A percentile compares a stretch with the other conserved stretches of the same genome.
Conservation (phyloP, 2,113 vertebrate species). For the Jacana jacana region DNA sequence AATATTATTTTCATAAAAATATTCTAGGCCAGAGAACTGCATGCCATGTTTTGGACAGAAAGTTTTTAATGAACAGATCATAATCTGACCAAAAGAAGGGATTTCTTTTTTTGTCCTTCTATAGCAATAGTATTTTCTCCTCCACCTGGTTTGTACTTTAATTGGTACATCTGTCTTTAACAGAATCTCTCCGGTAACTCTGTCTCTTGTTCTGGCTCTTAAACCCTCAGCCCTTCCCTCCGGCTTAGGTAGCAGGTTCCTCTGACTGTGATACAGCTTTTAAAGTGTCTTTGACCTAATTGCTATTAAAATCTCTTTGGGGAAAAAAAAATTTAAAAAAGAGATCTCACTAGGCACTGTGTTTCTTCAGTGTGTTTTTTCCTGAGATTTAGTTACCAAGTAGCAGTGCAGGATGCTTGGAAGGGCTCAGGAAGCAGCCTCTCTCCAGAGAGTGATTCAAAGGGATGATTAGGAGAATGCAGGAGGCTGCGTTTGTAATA, state of each 20-base stretch:
- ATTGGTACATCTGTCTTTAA: neutral
- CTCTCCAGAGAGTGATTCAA: neutral
- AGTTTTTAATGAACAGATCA: neutral
- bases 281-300: neutral
- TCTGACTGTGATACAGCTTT: neutral
- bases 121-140: neutral
- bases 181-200: neutral
- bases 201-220: neutral
- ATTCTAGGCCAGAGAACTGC: neutral
- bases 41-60: neutral
- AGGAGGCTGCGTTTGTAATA: neutral
- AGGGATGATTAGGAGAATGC: neutral
- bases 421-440: slow-evolving; percentile 5
- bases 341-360: neutral
- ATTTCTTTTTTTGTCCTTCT: neutral
- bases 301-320: neutral
- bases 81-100: neutral
- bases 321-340: too few relatives aligned
- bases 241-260: neutral
- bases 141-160: neutral
- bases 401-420: neutral
- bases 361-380: neutral
- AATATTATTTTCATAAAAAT: neutral
- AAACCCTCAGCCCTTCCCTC: neutral
- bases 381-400: neutral